Percentiles rank a stretch among this genome's conserved stretches.
These are phyloP conservation scores for Hirtodrosophila duncani DNA, from an alignment of 2,888 invertebrate species.

Conservation along the genomic window DNA sequence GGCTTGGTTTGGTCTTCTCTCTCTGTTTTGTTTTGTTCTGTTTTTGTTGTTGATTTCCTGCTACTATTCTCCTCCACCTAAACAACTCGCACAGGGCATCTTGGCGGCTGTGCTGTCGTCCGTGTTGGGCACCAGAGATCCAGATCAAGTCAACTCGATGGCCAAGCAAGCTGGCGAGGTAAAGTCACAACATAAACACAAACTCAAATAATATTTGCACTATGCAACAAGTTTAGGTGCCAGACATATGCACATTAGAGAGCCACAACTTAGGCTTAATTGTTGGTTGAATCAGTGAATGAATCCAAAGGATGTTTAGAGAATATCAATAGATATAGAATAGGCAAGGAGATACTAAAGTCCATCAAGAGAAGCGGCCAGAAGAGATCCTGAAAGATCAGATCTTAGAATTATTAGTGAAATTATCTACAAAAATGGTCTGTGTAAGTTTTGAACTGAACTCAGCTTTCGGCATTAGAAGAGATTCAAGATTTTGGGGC, in stretches of 20 bases:
- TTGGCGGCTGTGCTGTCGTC: slow-evolving; percentile 94
- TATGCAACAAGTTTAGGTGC: slow-evolving; percentile 43
- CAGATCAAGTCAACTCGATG: slow-evolving; percentile 94
- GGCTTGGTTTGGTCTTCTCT: too few species aligned
- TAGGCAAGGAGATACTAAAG: too few species aligned
- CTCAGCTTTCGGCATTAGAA: too few species aligned
- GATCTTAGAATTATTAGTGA: too few species aligned
- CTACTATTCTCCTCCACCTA: slow-evolving; percentile 16
- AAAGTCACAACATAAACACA: slow-evolving; percentile 78
- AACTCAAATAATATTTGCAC: slow-evolving; percentile 21
- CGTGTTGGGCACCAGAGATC: slow-evolving; percentile 93
- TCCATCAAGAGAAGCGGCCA: too few species aligned
- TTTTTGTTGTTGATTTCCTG: slow-evolving; percentile 5
- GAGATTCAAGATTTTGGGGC: too few species aligned
- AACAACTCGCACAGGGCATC: slow-evolving; percentile 85
- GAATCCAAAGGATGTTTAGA: too few species aligned
- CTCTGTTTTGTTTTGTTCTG: slow-evolving; percentile 10
- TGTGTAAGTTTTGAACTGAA: too few species aligned
- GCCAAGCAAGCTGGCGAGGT: slow-evolving; percentile 97
- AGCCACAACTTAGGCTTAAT: background rate
- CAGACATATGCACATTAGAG: background rate
- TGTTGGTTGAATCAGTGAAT: too few species aligned
- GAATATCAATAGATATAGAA: too few species aligned
- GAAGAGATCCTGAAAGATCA: too few species aligned
- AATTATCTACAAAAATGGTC: too few species aligned